Percentiles rank a stretch among this genome's conserved stretches.
These are phyloP conservation scores for Penaeus monodon DNA, from an alignment of 2,888 invertebrate species.

Conservation along the genomic window DNA sequence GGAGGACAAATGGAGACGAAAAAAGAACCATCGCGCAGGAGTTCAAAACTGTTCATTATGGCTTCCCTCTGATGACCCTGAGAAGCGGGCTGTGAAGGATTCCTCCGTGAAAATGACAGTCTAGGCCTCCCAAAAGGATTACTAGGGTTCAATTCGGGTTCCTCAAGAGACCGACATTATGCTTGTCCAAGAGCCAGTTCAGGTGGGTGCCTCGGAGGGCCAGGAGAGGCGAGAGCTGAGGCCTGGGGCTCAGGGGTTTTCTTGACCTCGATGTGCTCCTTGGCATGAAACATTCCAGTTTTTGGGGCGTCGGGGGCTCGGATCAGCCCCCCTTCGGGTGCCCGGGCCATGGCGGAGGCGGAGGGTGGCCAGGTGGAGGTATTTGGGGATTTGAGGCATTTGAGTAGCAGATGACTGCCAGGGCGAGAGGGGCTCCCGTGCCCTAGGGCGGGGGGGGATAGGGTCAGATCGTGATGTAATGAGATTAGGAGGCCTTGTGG, in stretches of 20 bases:
- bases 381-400: no score
- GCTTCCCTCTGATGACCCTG: conserved; percentile 45
- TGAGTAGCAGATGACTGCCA: no score
- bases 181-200: conserved; percentile 60
- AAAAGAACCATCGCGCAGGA: conserved; percentile 25
- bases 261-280: neutral
- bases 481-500: no score
- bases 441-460: no score
- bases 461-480: no score
- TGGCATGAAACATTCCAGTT: neutral
- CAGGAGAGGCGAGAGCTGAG: conserved; percentile 4
- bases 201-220: conserved; percentile 27
- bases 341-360: no score
- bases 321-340: no score
- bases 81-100: neutral
- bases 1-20: neutral
- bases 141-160: neutral
- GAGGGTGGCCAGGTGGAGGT: no score
- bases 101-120: conserved; percentile 33
- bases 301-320: no score
- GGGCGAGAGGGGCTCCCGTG: no score
- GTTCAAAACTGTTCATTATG: conserved; percentile 48
- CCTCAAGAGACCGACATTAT: conserved; percentile 23
- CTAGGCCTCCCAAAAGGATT: conserved; percentile 11
- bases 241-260: neutral